phyloP scores from a whole-genome alignment of 2,113 vertebrate genomes.

The Psittacus erithacus region DNA sequence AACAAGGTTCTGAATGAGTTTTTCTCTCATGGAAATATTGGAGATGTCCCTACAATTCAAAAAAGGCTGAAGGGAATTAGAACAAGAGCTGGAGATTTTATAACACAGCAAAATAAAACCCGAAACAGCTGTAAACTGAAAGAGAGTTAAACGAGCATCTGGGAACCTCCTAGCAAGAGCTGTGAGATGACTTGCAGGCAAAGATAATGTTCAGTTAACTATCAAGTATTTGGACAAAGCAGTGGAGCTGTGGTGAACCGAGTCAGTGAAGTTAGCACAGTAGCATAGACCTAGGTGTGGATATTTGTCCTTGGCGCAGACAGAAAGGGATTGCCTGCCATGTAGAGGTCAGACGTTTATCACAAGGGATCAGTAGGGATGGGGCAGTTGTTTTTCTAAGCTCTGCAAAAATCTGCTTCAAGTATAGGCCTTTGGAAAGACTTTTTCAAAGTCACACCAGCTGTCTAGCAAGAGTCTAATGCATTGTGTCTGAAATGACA shows the following conservation, averaged over 20 bases:
- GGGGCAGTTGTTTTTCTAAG: neutral
- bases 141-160: neutral
- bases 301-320: neutral
- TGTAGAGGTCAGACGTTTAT: neutral
- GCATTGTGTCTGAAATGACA: neutral
- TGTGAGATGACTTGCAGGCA: neutral
- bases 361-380: accelerated
- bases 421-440: neutral
- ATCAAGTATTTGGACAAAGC: neutral
- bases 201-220: neutral
- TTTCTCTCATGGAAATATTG: neutral
- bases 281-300: neutral
- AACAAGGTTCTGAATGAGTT: neutral
- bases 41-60: neutral
- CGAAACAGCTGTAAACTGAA: neutral
- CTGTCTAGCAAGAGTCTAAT: neutral
- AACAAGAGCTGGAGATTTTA: neutral
- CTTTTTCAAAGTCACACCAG: neutral
- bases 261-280: neutral
- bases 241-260: neutral
- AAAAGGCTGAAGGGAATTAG: neutral
- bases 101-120: neutral
- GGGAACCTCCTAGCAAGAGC: neutral
- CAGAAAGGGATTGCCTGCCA: neutral
- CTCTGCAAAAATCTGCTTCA: neutral